phyloP scores from a whole-genome alignment of 2,113 vertebrate genomes.

The Dipodomys stephensi region DNA sequence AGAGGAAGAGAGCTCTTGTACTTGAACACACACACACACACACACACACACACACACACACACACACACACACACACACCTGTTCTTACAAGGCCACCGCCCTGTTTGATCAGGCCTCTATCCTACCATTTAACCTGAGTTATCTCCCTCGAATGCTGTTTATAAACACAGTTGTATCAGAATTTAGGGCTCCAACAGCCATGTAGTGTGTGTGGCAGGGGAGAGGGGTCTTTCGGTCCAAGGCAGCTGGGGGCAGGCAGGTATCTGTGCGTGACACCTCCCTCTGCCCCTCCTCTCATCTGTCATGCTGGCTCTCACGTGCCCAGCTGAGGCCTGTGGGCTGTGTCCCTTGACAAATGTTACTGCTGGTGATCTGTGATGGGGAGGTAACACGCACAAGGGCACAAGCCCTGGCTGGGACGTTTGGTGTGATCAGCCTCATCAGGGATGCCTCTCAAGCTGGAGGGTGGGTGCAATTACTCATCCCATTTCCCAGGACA shows the following conservation, averaged over 20 bases:
- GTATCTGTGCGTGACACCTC: accelerated
- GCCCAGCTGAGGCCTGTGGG: too few relatives aligned
- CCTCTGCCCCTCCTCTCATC: neutral
- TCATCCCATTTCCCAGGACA: neutral
- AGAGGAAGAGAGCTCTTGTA: too few relatives aligned
- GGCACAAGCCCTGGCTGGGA: accelerated
- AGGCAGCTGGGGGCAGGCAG: too few relatives aligned
- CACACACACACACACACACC: too few relatives aligned
- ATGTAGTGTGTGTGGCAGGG: too few relatives aligned
- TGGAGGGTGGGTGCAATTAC: neutral
- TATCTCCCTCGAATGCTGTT: neutral
- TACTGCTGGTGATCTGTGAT: too few relatives aligned
- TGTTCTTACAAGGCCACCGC: neutral
- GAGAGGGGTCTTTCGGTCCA: too few relatives aligned
- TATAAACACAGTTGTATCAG: accelerated
- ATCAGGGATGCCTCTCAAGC: neutral
- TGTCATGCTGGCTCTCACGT: too few relatives aligned
- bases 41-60: too few relatives aligned
- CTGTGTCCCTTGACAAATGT: too few relatives aligned
- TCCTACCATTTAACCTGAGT: neutral
- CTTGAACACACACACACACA: too few relatives aligned
- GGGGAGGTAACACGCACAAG: too few relatives aligned
- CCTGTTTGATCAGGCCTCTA: neutral
- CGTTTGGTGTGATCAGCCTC: neutral
- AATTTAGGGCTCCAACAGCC: neutral